Conservation (phyloP, 2,797 vertebrate species). For the Xiphorhynchus erythropygius region DNA sequence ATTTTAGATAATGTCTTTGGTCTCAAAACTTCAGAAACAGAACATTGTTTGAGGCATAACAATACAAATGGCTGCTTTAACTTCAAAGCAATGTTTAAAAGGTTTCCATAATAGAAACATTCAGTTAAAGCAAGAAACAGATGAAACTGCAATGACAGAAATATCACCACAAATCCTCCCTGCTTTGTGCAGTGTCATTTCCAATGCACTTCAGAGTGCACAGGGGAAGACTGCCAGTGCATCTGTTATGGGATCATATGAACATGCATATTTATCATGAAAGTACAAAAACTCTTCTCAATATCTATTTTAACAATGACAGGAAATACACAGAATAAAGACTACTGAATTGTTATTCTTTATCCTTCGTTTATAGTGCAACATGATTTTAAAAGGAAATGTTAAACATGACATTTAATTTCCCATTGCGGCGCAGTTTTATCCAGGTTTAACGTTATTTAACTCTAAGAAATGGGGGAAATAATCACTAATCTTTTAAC, state of each 20-base stretch:
- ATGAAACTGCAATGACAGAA: neutral
- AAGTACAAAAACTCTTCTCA: neutral
- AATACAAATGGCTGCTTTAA: neutral
- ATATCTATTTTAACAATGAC: neutral
- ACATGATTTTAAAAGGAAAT: neutral
- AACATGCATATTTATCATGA: neutral
- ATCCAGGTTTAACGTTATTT: neutral
- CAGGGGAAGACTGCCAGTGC: neutral
- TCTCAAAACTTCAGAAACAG: constrained; percentile 11
- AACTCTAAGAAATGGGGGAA: neutral
- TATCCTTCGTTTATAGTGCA: neutral
- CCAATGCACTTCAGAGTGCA: neutral
- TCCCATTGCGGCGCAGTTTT: neutral
- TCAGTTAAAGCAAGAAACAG: neutral
- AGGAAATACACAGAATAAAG: neutral
- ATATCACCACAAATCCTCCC: neutral
- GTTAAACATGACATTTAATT: neutral
- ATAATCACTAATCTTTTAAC: neutral
- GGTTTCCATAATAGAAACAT: neutral
- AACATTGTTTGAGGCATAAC: neutral
- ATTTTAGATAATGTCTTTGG: neutral
- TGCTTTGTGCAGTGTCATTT: neutral
- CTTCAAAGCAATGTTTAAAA: constrained; percentile 18
- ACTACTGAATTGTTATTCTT: neutral
- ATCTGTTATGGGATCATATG: neutral